phyloP scores from a whole-genome alignment of 2,797 vertebrate species.

The Pantherophis vulpinus region DNA sequence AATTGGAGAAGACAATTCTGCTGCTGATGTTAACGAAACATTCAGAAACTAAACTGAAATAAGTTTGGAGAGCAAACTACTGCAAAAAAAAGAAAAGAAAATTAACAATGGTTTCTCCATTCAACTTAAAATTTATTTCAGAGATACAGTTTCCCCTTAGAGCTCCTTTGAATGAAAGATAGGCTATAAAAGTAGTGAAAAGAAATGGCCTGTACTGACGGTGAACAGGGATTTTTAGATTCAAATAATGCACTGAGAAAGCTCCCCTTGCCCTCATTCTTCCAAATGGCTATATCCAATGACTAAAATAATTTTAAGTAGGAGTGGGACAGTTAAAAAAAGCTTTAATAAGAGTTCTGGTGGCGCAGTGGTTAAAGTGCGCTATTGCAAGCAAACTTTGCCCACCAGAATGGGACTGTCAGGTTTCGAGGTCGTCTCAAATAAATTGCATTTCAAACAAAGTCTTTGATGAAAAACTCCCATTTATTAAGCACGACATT shows the following conservation, averaged over 20 bases:
- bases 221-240: neutral
- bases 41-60: too few relatives aligned
- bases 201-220: neutral
- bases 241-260: neutral
- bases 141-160: neutral
- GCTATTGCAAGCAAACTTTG: neutral
- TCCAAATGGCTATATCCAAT: neutral
- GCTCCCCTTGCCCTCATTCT: neutral
- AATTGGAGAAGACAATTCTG: too few relatives aligned
- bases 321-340: neutral
- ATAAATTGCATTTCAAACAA: too few relatives aligned
- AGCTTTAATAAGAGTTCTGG: neutral
- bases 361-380: neutral
- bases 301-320: neutral
- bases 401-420: neutral
- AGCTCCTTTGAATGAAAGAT: neutral
- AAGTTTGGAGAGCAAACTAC: too few relatives aligned
- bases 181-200: neutral
- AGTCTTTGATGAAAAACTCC: too few relatives aligned
- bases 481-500: too few relatives aligned
- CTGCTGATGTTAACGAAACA: too few relatives aligned
- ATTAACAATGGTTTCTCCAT: neutral
- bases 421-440: too few relatives aligned
- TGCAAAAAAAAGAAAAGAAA: too few relatives aligned
- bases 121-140: neutral